Conservation (phyloP, 2,113 vertebrate genomes). For the Myotis brandtii region DNA sequence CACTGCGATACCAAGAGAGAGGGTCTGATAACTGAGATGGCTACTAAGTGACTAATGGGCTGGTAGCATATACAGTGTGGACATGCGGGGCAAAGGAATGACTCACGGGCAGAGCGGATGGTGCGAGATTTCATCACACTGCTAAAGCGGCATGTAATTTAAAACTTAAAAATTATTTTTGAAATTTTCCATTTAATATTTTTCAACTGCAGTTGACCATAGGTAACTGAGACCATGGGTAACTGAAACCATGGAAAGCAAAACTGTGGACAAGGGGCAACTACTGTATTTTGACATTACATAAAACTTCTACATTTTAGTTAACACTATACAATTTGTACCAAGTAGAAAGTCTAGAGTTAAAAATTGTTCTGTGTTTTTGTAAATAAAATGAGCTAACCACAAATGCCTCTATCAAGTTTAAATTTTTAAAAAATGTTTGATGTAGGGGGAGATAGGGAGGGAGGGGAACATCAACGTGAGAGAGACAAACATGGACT, state of each 20-base stretch:
- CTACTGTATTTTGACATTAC: not conserved
- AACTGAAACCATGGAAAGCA: not conserved
- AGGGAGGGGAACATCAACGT: not conserved
- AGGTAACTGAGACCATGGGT: not conserved
- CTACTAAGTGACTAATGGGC: not conserved
- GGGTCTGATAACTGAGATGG: not conserved
- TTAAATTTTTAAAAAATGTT: not conserved
- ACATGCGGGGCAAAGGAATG: not conserved
- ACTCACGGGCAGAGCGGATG: not conserved
- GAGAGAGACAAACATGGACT: not conserved
- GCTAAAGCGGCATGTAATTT: not conserved
- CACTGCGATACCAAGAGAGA: not conserved
- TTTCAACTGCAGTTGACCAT: not conserved
- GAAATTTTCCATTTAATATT: not conserved
- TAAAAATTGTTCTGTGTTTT: not conserved
- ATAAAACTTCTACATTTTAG: not conserved
- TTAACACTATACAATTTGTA: not conserved
- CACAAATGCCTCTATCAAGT: not conserved
- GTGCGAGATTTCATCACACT: not conserved
- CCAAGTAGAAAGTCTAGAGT: not conserved
- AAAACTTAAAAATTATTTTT: not conserved
- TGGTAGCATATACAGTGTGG: too few relatives aligned
- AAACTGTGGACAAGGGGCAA: not conserved
- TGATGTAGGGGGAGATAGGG: too few relatives aligned
- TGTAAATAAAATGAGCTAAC: not conserved